Base-by-base conservation (phyloP, 2,888 invertebrate genomes). In the Cremastinae sp. region DNA sequence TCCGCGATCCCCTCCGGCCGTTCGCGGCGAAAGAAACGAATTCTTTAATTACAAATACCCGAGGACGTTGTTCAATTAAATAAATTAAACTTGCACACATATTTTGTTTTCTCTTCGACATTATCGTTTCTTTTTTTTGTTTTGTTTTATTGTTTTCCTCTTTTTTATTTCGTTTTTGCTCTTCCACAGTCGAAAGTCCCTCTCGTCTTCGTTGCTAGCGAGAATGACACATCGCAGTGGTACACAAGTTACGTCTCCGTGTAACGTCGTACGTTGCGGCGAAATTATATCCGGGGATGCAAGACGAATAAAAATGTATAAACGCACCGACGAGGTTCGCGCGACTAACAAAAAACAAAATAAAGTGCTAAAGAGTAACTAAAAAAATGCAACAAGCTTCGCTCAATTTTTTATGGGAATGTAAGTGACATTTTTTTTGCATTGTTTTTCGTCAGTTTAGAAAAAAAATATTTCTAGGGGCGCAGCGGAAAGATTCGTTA, bases 21-120 rank as follows among this genome's bases (percentile, higher is more conserved):
- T 28, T 5, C 28, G 28, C 28, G 2, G 28, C 28, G 5, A 28
- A 28, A 28, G 28, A 28, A 28, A 28, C 28, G 2, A 5, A 28
- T 28, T 28, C 5, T 28, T 28, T 5, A 3, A 5, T 5, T 28
- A 5, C 2, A 28, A 28, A 3, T 28, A 28, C 28, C 5, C 28
- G 28, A 28, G 28, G 28, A 28, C 28, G 5, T 28, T 28, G 28
- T 28, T 28, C 28, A 28, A 5, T 28, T 28, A 28, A 28, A 28
- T 14, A 39, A 55, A 37, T 10, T 9, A 35, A 39, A 28, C 28
- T 28, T 28, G 28, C 62, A 62, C 62, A 49, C 35, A 3, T 14
- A 45, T 59, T 66, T 73, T 73, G 53, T 59, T 56, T 37, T 73
- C 53, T 14, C 51, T 22, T 2, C 10, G 37, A 37, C 20, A 43